These are phyloP conservation scores for Meda fulgida DNA, from an alignment of 2,797 vertebrate genomes.

Conservation along the genomic window DNA sequence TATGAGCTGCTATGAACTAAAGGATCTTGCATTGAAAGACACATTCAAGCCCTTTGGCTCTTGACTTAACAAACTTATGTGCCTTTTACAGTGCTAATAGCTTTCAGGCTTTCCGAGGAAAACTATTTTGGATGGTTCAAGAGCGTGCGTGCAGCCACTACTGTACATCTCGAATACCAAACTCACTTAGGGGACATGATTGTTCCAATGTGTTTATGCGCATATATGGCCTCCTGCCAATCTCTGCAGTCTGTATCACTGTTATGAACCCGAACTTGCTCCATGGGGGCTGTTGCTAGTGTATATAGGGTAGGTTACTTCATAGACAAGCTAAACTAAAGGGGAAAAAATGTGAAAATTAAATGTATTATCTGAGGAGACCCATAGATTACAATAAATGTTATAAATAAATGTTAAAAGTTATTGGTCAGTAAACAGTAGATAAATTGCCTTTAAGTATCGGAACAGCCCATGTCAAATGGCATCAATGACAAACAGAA, in stretches of 20 bases:
- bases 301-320: background rate
- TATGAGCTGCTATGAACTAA: conserved; percentile 31
- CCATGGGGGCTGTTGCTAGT: too few species aligned
- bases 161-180: conserved; percentile 36
- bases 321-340: background rate
- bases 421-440: background rate
- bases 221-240: background rate
- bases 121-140: conserved; percentile 2
- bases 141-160: background rate
- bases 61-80: background rate
- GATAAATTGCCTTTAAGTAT: background rate
- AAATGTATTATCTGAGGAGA: background rate
- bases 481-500: background rate
- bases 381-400: background rate
- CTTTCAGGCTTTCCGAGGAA: conserved; percentile 35
- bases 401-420: too few species aligned
- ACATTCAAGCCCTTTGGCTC: background rate
- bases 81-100: conserved; percentile 38
- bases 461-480: background rate
- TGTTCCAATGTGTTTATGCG: conserved; percentile 6
- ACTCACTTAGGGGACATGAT: background rate
- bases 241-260: background rate
- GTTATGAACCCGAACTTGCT: background rate
- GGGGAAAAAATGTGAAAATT: background rate
- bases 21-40: conserved; percentile 10